Evolutionary conservation across 1,140 invertebrate species (phyloP), one percentile per base, ranked within the genome.

Genomic region (Solenopsis fugax): DNA sequence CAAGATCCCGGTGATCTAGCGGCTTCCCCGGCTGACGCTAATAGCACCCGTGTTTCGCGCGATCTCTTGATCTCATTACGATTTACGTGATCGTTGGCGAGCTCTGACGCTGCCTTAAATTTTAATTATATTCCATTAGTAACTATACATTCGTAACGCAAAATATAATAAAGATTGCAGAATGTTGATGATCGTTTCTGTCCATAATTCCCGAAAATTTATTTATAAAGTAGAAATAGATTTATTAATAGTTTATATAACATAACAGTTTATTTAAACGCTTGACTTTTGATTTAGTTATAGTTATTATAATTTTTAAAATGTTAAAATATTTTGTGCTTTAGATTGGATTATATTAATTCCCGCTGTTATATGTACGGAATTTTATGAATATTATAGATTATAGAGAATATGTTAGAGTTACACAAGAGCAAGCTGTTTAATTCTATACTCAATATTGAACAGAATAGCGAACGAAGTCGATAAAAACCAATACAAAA

Each of bases 21-120:
- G 64, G 62, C 29, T 72, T 75, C 62, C n/a, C 52, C 21, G 58
- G 7, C 62, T 71, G 58, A 89, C 78, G 88, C 85, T 90, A 90
- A 90, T 90, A 76, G 87, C 87, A 52, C 6, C 54, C 34, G 41
- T 41, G 65, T 60, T 72, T 87, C 64, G 24, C 48, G 80, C 80
- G 41, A 73, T 75, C 80, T 84, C 69, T 60, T 48, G 54, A 84
- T 84, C 80, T 73, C 41, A 60, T 75, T 75, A 34, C 29, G 41
- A 73, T 48, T 29, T 29, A 73, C 3, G 24, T 7, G 16, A n/a
- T 48, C 34, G 41, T 81, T 80, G 18, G 52, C 18, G 10, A 48
- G 37, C 54, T 73, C 37, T 1, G 29, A 21, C 16, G 21, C 29
- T 58, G 24, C 41, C 5, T 75, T 41, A 37, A 75, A 21, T 50